phyloP scores from a whole-genome alignment of 1,140 invertebrate genomes.

The Lutraria rhynchaena region DNA sequence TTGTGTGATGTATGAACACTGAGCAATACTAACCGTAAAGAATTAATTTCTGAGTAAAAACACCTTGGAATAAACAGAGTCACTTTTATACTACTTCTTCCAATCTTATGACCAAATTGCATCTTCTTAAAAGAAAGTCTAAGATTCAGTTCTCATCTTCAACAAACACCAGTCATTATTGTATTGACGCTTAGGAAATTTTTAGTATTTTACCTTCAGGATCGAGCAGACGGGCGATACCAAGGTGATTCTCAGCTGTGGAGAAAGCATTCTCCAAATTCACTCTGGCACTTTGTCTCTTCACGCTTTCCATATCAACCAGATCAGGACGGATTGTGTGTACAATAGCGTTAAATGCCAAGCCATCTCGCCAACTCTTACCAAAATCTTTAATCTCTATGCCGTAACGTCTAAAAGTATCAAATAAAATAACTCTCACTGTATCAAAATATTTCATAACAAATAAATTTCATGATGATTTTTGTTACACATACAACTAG shows the following conservation, averaged over 20 bases:
- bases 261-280: slow-evolving; percentile 96
- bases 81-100: too few species aligned
- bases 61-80: too few species aligned
- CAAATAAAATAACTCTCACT: slow-evolving; percentile 1
- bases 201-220: slow-evolving; percentile 91
- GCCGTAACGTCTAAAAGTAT: slow-evolving; percentile 90
- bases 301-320: slow-evolving; percentile 88
- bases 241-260: slow-evolving; percentile 95
- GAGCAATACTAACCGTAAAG: too few species aligned
- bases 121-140: too few species aligned
- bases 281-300: slow-evolving; percentile 82
- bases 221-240: slow-evolving; percentile 95
- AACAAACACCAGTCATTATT: too few species aligned
- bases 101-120: too few species aligned
- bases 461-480: not conserved
- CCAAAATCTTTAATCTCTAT: slow-evolving; percentile 97
- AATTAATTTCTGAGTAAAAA: too few species aligned
- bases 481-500: not conserved
- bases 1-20: too few species aligned
- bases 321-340: slow-evolving; percentile 97
- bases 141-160: too few species aligned
- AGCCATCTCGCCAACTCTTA: slow-evolving; percentile 97
- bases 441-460: not conserved
- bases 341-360: slow-evolving; percentile 97
- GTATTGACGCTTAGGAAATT: too few species aligned